Percentiles rank a stretch among this genome's conserved stretches.
Conservation (phyloP, 2,113 vertebrate genomes). For the Tragelaphus imberbis region DNA sequence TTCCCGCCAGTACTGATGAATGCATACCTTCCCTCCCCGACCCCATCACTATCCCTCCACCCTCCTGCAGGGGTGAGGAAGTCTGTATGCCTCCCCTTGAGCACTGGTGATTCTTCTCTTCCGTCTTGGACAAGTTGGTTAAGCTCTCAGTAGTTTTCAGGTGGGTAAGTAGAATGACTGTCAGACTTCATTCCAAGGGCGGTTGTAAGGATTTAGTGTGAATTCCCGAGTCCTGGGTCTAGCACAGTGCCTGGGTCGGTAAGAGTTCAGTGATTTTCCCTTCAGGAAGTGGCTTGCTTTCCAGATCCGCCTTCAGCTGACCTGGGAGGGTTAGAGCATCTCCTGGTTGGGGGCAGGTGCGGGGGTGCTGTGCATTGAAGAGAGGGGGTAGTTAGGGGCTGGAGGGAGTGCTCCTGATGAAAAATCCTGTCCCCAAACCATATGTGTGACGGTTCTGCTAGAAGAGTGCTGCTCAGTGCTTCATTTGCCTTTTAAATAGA, state of each 20-base stretch:
- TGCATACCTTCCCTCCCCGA: rapidly evolving
- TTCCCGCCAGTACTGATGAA: not conserved
- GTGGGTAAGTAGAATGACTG: no score
- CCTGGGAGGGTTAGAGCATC: not conserved
- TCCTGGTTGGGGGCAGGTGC: not conserved
- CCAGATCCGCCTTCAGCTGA: not conserved
- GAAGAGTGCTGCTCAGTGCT: conserved; percentile 60
- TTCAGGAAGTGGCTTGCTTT: not conserved
- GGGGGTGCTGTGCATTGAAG: not conserved
- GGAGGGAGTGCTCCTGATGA: not conserved
- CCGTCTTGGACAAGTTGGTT: not conserved
- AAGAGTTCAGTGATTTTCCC: not conserved
- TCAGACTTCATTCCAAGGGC: not conserved
- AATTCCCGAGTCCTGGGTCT: not conserved
- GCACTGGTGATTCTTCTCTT: not conserved
- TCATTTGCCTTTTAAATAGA: conserved; percentile 76
- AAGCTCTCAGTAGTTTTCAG: not conserved
- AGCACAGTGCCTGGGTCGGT: not conserved
- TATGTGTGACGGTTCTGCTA: conserved; percentile 63
- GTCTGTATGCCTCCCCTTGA: not conserved
- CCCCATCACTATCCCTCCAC: not conserved
- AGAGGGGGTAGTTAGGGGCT: not conserved
- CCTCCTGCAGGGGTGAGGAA: not conserved
- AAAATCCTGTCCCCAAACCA: conserved; percentile 7
- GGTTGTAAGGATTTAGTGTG: rapidly evolving